These are phyloP conservation scores for Polia nebulosa DNA, from an alignment of 2,888 invertebrate species.

Conservation along the genomic window DNA sequence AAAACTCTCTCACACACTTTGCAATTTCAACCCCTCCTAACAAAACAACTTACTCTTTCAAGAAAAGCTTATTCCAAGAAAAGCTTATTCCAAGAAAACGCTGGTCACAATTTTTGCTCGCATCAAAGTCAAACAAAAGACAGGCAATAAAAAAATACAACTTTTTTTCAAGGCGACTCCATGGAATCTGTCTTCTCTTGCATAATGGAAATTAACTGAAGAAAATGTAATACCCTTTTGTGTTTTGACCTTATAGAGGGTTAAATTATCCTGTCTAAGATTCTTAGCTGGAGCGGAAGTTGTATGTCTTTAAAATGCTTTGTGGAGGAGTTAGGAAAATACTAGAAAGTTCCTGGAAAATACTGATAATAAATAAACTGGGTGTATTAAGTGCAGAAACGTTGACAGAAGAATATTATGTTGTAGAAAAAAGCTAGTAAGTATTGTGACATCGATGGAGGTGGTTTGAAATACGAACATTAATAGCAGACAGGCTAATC, in stretches of 20 bases:
- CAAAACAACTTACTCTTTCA: too few species aligned
- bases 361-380: conserved; percentile 12
- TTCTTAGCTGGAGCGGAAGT: conserved; percentile 31
- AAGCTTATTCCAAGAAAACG: background rate
- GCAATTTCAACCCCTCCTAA: too few species aligned
- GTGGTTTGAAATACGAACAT: too few species aligned
- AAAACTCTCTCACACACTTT: too few species aligned
- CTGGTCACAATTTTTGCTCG: background rate
- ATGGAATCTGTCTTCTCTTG: conserved; percentile 12
- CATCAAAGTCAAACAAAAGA: conserved; percentile 17
- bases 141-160: conserved; percentile 1
- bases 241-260: conserved; percentile 48
- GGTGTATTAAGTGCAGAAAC: background rate
- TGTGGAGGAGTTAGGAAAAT: conserved; percentile 23
- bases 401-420: background rate
- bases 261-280: conserved; percentile 60
- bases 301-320: conserved; percentile 53
- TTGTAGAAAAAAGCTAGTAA: background rate
- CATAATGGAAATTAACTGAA: conserved; percentile 34
- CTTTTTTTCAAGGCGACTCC: background rate
- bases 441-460: too few species aligned
- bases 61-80: background rate
- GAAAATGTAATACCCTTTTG: conserved; percentile 44
- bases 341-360: conserved; percentile 21
- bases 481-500: too few species aligned